Percentiles rank a stretch among this genome's conserved stretches.
Evolutionary conservation across 2,113 vertebrate species (phyloP).

Genomic region (Protomyctophum bolini): DNA sequence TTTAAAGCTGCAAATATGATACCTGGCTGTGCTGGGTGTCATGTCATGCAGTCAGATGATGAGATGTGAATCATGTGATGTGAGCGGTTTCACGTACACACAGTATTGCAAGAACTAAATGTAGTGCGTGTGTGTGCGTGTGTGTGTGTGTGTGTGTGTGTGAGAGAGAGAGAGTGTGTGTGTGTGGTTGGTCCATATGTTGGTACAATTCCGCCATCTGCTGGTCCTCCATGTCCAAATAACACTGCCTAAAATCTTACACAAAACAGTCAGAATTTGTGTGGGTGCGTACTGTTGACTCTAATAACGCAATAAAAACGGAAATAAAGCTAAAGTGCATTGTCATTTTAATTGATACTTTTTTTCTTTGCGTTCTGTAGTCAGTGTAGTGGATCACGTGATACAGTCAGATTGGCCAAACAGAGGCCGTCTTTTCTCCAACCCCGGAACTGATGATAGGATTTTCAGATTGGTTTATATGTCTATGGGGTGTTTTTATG

Average conservation of each 20-base stretch:
- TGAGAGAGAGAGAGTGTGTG: too few species aligned
- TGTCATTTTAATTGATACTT: not conserved
- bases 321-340: not conserved
- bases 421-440: slow-evolving; percentile 27
- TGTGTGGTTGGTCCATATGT: not conserved
- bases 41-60: too few species aligned
- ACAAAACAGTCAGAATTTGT: too few species aligned
- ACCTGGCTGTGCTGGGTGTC: too few species aligned
- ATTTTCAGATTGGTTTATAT: slow-evolving; percentile 52
- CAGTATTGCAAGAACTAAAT: not conserved
- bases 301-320: too few species aligned
- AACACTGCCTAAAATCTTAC: too few species aligned
- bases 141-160: too few species aligned
- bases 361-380: not conserved
- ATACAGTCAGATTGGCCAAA: slow-evolving; percentile 52
- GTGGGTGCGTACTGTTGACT: too few species aligned
- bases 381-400: slow-evolving; percentile 43
- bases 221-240: not conserved
- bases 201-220: slow-evolving; percentile 49
- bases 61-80: too few species aligned
- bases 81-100: too few species aligned
- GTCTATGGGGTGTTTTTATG: slow-evolving; percentile 7
- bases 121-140: too few species aligned
- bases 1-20: too few species aligned
- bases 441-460: slow-evolving; percentile 68